Evolutionary conservation across 2,113 vertebrate genomes (phyloP).

Genomic region (Hippoglossus stenolepis): DNA sequence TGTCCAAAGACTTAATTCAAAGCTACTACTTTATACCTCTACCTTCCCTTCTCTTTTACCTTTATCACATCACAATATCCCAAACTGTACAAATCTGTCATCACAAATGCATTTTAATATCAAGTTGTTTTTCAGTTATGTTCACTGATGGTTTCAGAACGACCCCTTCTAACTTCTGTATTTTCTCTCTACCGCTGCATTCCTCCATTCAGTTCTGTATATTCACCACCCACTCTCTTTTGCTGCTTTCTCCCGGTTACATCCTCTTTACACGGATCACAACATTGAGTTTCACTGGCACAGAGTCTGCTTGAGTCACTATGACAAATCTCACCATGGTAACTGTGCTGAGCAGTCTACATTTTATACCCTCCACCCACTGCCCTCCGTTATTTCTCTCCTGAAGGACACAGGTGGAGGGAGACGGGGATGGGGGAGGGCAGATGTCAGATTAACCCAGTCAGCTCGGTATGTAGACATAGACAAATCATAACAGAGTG

Average conservation of each 20-base stretch:
- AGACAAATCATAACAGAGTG: slow-evolving; percentile 18
- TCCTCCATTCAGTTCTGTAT: slow-evolving; percentile 10
- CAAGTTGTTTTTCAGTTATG: too few species aligned
- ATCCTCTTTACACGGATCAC: slow-evolving; percentile 43
- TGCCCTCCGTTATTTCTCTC: slow-evolving; percentile 23
- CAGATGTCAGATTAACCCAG: slow-evolving; percentile 50
- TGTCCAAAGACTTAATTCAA: neutral
- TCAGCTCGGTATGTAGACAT: slow-evolving; percentile 6
- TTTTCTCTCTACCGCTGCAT: neutral
- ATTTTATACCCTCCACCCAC: slow-evolving; percentile 34
- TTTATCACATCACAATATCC: too few species aligned
- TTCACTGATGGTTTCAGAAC: neutral
- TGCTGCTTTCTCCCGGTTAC: slow-evolving; percentile 9
- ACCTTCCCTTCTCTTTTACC: neutral
- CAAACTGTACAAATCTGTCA: too few species aligned
- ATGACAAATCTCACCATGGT: slow-evolving; percentile 46
- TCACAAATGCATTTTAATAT: too few species aligned
- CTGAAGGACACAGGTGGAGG: slow-evolving; percentile 67
- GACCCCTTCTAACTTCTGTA: neutral
- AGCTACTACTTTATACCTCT: too few species aligned
- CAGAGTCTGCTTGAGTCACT: slow-evolving; percentile 31
- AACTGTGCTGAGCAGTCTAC: slow-evolving; percentile 34
- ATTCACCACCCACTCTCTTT: slow-evolving; percentile 3
- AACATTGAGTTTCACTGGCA: slow-evolving; percentile 45
- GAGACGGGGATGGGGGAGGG: neutral